Evolutionary conservation across 2,888 invertebrate species (phyloP).

Genomic region (Hetaerina titia): DNA sequence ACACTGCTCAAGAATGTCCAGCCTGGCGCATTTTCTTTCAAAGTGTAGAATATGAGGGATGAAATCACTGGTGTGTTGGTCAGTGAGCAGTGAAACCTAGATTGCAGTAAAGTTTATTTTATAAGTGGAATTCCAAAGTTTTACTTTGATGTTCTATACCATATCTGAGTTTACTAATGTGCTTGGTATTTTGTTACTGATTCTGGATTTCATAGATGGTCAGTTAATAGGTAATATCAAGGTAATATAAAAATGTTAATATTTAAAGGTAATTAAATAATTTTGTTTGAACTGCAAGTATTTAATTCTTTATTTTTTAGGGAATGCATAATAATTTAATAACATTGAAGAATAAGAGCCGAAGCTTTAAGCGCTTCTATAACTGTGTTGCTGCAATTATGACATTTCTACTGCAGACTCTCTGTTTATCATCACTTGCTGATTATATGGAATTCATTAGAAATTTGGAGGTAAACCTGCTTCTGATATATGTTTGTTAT

Average conservation of each 20-base stretch:
- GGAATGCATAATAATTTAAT: slow-evolving; percentile 84
- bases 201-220: no score
- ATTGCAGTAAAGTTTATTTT: no score
- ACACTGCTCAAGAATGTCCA: no score
- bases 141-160: no score
- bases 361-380: slow-evolving; percentile 87
- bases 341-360: slow-evolving; percentile 83
- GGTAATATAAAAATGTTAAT: slow-evolving; percentile 75
- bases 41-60: no score
- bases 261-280: slow-evolving; percentile 71
- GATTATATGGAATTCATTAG: slow-evolving; percentile 88
- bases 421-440: slow-evolving; percentile 88
- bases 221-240: no score
- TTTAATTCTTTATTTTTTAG: slow-evolving; percentile 74
- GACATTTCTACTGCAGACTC: slow-evolving; percentile 91
- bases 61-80: no score
- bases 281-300: slow-evolving; percentile 29
- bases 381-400: slow-evolving; percentile 92
- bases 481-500: neutral
- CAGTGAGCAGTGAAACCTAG: no score
- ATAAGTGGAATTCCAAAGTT: no score
- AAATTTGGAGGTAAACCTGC: slow-evolving; percentile 84
- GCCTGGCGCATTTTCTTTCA: no score
- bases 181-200: no score
- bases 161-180: no score